Conservation (phyloP, 2,888 invertebrate genomes). For the Ophion slaviceki region DNA sequence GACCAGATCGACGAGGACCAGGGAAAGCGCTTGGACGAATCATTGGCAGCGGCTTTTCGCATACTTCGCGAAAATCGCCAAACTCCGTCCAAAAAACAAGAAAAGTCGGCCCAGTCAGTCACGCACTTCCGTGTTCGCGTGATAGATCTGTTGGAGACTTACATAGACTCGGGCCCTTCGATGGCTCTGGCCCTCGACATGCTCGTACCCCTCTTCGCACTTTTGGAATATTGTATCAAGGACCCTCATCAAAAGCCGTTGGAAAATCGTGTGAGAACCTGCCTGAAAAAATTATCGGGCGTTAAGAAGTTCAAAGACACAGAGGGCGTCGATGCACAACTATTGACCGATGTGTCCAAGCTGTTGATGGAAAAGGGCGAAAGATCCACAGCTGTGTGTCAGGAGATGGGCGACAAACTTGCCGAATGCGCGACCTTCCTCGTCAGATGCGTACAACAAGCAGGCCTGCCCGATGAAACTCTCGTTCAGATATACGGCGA, state of each 20-base stretch:
- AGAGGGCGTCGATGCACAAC: conserved; percentile 85
- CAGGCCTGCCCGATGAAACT: conserved; percentile 76
- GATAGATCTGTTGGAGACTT: conserved; percentile 90
- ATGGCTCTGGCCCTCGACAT: conserved; percentile 89
- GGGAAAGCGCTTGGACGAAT: conserved; percentile 89
- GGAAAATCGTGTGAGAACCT: conserved; percentile 86
- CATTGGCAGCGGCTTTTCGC: conserved; percentile 90
- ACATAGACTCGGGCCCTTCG: conserved; percentile 88
- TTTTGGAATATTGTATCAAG: conserved; percentile 89
- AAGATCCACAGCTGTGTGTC: conserved; percentile 87
- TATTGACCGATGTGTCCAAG: conserved; percentile 85
- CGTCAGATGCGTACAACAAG: conserved; percentile 86
- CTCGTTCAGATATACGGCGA: conserved; percentile 85
- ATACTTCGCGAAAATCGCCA: conserved; percentile 84
- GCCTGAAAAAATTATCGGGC: conserved; percentile 86
- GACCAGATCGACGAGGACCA: conserved; percentile 91
- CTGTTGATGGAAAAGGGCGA: conserved; percentile 87
- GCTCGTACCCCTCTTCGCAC: conserved; percentile 88
- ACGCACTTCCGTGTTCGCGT: conserved; percentile 90
- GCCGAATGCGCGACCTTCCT: conserved; percentile 88
- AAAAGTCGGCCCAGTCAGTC: conserved; percentile 87
- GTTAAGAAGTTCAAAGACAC: conserved; percentile 86
- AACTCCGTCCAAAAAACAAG: conserved; percentile 83
- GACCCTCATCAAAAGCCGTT: conserved; percentile 89
- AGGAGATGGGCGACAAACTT: conserved; percentile 88